Evolutionary conservation across 1,140 invertebrate species (phyloP).

Genomic region (Neodiprion fabricii): DNA sequence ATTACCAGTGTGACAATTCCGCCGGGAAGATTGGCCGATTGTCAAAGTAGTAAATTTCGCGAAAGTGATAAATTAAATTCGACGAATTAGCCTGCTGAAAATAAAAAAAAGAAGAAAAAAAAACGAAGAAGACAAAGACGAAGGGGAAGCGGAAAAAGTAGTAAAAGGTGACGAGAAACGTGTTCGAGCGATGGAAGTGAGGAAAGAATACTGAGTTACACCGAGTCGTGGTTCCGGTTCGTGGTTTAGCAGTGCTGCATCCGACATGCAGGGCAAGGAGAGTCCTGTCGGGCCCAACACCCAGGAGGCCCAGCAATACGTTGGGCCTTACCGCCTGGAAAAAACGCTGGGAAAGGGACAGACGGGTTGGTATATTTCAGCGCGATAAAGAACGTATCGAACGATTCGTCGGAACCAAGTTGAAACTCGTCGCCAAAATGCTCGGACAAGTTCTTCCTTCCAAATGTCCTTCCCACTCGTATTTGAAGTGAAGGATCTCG

Average conservation of each 20-base stretch:
- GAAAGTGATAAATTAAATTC: neutral
- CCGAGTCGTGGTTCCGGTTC: neutral
- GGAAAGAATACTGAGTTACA: neutral
- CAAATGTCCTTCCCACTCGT: no score
- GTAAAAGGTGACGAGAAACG: neutral
- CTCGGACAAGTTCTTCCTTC: no score
- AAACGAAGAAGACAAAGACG: no score
- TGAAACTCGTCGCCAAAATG: neutral
- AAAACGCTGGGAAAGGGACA: conserved; percentile 99
- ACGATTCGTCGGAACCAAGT: neutral
- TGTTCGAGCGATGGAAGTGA: neutral
- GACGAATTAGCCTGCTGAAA: no score
- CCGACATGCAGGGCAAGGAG: conserved; percentile 54
- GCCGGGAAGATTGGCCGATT: no score
- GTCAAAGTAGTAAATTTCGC: neutral
- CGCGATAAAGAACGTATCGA: neutral
- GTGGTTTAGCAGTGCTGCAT: neutral
- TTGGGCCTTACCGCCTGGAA: conserved; percentile 97
- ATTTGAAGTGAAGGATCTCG: no score
- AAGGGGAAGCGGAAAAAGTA: no score
- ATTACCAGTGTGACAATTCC: no score
- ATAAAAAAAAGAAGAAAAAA: no score
- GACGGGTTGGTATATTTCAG: conserved; percentile 78
- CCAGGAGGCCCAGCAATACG: conserved; percentile 88
- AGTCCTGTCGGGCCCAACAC: conserved; percentile 59